These are phyloP conservation scores for Probaryconus sp. DNA, from an alignment of 1,140 invertebrate genomes.

Conservation along the genomic window DNA sequence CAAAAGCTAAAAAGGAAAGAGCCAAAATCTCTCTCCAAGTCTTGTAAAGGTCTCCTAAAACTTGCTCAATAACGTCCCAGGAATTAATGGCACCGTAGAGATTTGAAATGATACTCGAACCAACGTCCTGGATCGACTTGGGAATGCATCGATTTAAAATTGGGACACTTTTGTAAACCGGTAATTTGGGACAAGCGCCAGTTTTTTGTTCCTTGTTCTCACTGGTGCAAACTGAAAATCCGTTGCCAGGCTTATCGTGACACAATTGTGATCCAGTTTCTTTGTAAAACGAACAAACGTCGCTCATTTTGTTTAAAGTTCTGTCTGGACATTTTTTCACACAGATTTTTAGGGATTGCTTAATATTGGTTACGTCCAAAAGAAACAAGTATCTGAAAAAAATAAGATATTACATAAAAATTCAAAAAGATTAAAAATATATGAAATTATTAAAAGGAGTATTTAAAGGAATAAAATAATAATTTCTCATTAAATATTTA, in stretches of 20 bases:
- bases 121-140: slow-evolving; percentile 81
- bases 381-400: slow-evolving; percentile 87
- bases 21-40: slow-evolving; percentile 91
- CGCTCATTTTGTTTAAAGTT: slow-evolving; percentile 81
- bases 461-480: no score
- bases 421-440: slow-evolving; percentile 6
- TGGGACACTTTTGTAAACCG: slow-evolving; percentile 85
- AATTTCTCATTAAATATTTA: no score
- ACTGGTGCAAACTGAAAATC: slow-evolving; percentile 72
- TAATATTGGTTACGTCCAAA: slow-evolving; percentile 87
- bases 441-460: no score
- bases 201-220: slow-evolving; percentile 80
- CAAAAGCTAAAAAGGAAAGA: slow-evolving; percentile 88
- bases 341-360: slow-evolving; percentile 90
- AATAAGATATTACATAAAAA: slow-evolving; percentile 31
- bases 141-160: slow-evolving; percentile 94
- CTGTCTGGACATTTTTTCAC: slow-evolving; percentile 91
- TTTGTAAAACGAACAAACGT: slow-evolving; percentile 86
- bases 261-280: slow-evolving; percentile 86
- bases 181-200: slow-evolving; percentile 85
- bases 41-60: slow-evolving; percentile 91
- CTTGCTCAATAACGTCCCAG: slow-evolving; percentile 92
- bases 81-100: slow-evolving; percentile 90
- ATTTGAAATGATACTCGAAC: slow-evolving; percentile 81
- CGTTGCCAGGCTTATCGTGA: slow-evolving; percentile 79